Base-by-base conservation (phyloP, 2,113 vertebrate genomes). In the Elanus axillaris region DNA sequence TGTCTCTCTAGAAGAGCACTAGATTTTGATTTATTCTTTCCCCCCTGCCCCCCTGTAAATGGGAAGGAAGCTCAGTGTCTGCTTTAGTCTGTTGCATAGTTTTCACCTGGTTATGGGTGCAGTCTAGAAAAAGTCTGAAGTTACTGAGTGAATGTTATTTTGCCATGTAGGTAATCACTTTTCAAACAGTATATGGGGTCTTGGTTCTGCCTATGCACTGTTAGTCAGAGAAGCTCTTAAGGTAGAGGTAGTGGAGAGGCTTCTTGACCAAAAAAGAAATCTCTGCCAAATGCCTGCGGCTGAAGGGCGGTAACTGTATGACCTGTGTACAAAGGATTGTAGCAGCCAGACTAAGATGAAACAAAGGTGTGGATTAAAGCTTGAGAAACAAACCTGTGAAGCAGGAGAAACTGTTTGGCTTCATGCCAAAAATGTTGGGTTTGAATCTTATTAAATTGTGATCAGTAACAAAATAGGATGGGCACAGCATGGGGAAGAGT, bases 311-410 rank as follows among this genome's bases (percentile, higher is more conserved):
- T 52, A 73, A 86, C 84, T 86, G 74, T 79, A 59, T 94, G 94
- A 86, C 91, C 89, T 88, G 91, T 10, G n/a, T 69, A 91, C 85
- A 89, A 90, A 96, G 94, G 95, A 92, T 89, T 91, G 96, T 75
- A 95, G 84, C 95, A 96, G 94, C 82, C 79, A 84, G 92, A 43
- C 59, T 3, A 13, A 92, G 83, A 93, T 72, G 86, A 84, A 86
- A 94, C 88, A 91, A 84, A 96, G 95, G 80, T 75, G 18, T 15
- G 91, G 64, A 76, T 95, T 93, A 90, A 87, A 93, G 78, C 88
- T 81, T 84, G 91, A 92, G 94, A 95, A 96, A 87, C 82, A 95
- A 93, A 92, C 90, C 50, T 85, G 81, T 4, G 88, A 76, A 96
- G 87, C 87, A 58, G 90, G 73, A 88, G 92, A 59, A 50, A 36